Evolutionary conservation across 2,113 vertebrate genomes (phyloP), one percentile per base, ranked within the genome.

Genomic region (Callospermophilus lateralis): DNA sequence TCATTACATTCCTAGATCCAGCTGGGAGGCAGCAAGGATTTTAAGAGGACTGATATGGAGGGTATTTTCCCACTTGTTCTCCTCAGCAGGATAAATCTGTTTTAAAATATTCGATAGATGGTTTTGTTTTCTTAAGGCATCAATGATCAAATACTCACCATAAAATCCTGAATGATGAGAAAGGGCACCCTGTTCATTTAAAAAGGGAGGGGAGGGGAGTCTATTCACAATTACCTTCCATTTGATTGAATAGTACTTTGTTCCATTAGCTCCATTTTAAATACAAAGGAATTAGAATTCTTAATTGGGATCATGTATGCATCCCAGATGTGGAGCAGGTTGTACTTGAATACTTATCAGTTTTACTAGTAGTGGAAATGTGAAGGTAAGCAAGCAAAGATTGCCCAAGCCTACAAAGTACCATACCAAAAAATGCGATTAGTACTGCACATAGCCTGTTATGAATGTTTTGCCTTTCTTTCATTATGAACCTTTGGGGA

Each of bases 91-190:
- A 63, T 55, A 96, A 98, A 96, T 97, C 95, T 98, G 89, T 97
- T 98, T 97, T 96, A 97, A 98, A 98, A 98, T 98, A 73, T 98
- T 81, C 97, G 96, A 80, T 98, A 98, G 98, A 97, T 98, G 98
- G 96, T 97, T 97, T 98, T 98, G 95, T 98, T 98, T 96, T 98
- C 96, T 93, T 98, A 94, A 97, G 81, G 30, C 70, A 96, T 96
- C 88, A 85, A 26, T 90, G 89, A 97, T 97, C 93, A 92, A 95
- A 70, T 93, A 86, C 85, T 96, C 61, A 92, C 70, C 83, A 53
- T 97, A 97, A 98, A 98, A 97, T 93, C 73, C 84, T 97, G 83
- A 88, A 95, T 76, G 80, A 96, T 80, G 94, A 93, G 84, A 96
- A 98, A 85, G 83, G 93, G 53, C 80, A 95, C 37, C 58, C 93